Percentiles rank a stretch among this genome's conserved stretches.
These are phyloP conservation scores for Drosophila seguyi DNA, from an alignment of 1,140 invertebrate species.

Conservation along the genomic window DNA sequence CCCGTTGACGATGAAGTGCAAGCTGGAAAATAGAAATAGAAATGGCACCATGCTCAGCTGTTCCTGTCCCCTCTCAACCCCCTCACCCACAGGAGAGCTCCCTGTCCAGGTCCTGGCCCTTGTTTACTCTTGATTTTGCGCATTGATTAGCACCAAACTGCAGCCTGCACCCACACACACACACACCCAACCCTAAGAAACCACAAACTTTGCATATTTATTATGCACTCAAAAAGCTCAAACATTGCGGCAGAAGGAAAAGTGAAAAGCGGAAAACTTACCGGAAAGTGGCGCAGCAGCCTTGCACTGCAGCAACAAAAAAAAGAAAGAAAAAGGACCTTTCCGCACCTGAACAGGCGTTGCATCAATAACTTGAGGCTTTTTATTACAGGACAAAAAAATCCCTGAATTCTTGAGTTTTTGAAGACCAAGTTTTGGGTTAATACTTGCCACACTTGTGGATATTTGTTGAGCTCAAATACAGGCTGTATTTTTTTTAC, in stretches of 20 bases:
- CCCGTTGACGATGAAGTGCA: constrained; percentile 80
- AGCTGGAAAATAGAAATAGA: constrained; percentile 77
- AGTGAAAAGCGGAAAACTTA: constrained; percentile 24
- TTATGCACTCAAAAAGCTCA: constrained; percentile 68
- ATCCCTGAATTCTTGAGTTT: not conserved
- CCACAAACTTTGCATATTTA: constrained; percentile 78
- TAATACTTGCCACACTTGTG: not conserved
- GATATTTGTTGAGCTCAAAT: not conserved
- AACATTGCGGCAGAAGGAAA: constrained; percentile 65
- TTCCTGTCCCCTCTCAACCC: not conserved
- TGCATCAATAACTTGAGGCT: constrained; percentile 65
- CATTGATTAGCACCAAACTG: constrained; percentile 62
- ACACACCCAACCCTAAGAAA: not conserved
- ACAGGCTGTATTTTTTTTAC: not conserved
- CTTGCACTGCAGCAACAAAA: constrained; percentile 18
- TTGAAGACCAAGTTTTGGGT: not conserved
- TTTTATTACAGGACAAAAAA: constrained; percentile 44
- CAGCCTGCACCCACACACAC: not conserved
- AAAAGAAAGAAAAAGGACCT: not conserved
- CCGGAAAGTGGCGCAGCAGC: constrained; percentile 38
- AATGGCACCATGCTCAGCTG: constrained; percentile 27
- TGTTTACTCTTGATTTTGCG: constrained; percentile 73
- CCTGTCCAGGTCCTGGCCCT: constrained; percentile 28
- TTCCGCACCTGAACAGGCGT: constrained; percentile 7
- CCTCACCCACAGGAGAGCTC: constrained; percentile 24